Evolutionary conservation across 2,888 invertebrate genomes (phyloP).

Genomic region (Drosophila demipolita): DNA sequence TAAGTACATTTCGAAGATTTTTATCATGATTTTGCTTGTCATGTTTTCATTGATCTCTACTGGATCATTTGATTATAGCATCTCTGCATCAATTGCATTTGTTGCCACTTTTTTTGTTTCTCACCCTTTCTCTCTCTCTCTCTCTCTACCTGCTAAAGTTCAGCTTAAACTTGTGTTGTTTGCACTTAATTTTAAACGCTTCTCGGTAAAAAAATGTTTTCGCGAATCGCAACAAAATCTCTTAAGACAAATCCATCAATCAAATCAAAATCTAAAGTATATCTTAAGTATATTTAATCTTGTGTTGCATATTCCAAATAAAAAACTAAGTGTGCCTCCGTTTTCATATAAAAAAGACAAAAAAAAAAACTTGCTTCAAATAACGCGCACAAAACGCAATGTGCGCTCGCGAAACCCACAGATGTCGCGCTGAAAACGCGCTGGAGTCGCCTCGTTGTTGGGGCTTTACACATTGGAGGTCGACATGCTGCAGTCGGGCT

Average conservation of each 20-base stretch:
- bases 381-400: constrained; percentile 9
- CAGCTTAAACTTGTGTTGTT: constrained; percentile 45
- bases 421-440: constrained; percentile 27
- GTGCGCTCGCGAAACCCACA: constrained; percentile 16
- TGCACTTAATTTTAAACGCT: constrained; percentile 59
- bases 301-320: constrained; percentile 42
- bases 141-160: constrained; percentile 42
- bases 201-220: constrained; percentile 34
- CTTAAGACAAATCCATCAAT: constrained; percentile 50
- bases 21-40: constrained; percentile 5
- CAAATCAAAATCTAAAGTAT: constrained; percentile 54
- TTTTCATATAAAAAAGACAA: constrained; percentile 30
- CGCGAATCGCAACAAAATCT: constrained; percentile 41
- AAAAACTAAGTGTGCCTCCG: constrained; percentile 53
- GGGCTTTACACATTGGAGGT: constrained; percentile 7
- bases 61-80: not conserved
- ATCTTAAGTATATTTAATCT: constrained; percentile 43
- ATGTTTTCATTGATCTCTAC: not conserved
- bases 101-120: not conserved
- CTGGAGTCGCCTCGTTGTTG: constrained; percentile 27
- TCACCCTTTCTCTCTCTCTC: not conserved
- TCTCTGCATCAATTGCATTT: not conserved
- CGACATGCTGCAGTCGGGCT: constrained; percentile 16
- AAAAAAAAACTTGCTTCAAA: constrained; percentile 32
- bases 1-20: constrained; percentile 46